Evolutionary conservation across 2,888 invertebrate species (phyloP).

Genomic region (Neria commutata): DNA sequence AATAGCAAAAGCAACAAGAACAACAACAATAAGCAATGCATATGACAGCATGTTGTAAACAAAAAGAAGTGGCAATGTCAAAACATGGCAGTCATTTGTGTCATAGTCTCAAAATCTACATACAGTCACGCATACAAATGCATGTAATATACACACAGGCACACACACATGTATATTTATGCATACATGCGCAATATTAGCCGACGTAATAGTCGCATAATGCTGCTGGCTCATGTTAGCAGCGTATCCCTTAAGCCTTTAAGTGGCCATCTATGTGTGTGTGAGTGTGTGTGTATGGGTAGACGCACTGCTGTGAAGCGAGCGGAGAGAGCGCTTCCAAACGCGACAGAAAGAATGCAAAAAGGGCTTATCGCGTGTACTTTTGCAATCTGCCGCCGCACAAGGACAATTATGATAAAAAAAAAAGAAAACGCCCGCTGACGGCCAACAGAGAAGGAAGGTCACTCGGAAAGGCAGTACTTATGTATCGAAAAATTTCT

Average conservation of each 20-base stretch:
- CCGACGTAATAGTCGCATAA: no score
- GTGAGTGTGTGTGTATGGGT: not conserved
- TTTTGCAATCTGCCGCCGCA: no score
- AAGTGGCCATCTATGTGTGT: not conserved
- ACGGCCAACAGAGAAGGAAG: no score
- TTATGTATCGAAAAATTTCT: no score
- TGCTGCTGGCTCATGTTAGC: no score
- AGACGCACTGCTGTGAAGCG: not conserved
- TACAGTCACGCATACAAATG: no score
- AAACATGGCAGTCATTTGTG: conserved; percentile 1
- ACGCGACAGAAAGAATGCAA: not conserved
- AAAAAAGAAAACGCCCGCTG: no score
- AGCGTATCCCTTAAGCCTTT: not conserved
- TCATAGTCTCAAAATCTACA: no score
- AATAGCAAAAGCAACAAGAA: not conserved
- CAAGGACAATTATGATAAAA: not conserved
- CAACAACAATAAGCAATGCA: not conserved
- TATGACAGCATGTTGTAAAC: no score
- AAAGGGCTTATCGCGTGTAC: no score
- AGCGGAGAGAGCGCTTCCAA: not conserved
- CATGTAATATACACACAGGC: no score
- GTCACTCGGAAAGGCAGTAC: no score
- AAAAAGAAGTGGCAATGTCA: not conserved
- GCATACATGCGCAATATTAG: not conserved
- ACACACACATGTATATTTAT: not conserved